phyloP scores from a whole-genome alignment of 1,140 invertebrate genomes.

The Conus ventricosus region DNA sequence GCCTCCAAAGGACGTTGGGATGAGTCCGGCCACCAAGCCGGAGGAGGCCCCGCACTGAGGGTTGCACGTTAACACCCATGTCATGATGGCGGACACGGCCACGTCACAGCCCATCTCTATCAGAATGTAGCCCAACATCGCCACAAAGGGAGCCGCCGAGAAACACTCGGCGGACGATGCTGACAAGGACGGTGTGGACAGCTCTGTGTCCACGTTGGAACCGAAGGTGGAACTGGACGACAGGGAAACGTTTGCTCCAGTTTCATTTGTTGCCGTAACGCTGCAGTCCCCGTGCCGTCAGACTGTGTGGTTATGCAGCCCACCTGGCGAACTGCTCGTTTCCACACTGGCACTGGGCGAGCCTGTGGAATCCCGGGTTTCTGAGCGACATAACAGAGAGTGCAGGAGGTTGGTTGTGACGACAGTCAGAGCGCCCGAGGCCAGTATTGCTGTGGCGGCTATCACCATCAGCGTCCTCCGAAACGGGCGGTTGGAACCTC shows the following conservation, averaged over 20 bases:
- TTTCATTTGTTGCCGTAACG: not conserved
- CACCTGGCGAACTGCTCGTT: no score
- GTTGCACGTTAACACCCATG: not conserved
- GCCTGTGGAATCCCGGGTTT: not conserved
- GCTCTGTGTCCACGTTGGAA: not conserved
- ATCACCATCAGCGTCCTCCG: constrained; percentile 8
- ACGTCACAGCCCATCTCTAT: not conserved
- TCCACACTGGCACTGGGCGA: no score
- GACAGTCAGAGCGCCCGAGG: not conserved
- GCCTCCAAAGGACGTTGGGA: not conserved
- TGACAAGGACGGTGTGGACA: not conserved
- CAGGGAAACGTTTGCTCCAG: not conserved
- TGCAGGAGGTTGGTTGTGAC: not conserved
- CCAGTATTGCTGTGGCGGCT: not conserved
- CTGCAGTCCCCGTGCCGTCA: not conserved
- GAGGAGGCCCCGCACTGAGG: not conserved
- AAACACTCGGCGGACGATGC: not conserved
- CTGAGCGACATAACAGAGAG: not conserved
- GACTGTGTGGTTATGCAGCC: no score
- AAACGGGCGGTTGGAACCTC: not conserved
- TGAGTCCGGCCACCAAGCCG: not conserved
- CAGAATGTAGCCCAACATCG: not conserved
- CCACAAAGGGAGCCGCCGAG: not conserved
- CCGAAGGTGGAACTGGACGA: no score
- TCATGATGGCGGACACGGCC: not conserved